Base-by-base conservation (phyloP, 2,797 vertebrate genomes). In the Enoplosus armatus region DNA sequence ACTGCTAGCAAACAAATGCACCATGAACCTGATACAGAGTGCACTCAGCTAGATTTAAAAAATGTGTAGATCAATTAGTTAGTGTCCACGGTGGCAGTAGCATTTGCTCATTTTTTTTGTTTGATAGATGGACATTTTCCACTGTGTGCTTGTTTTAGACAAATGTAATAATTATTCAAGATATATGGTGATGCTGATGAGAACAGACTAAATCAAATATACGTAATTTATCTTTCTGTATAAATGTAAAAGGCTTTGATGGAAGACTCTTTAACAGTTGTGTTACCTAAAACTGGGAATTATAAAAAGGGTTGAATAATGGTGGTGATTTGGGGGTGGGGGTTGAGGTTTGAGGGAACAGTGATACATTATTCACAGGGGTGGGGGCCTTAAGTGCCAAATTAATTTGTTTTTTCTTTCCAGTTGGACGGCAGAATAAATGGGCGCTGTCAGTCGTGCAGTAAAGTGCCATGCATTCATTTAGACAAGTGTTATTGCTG, bases 401-500 rank as follows among this genome's bases (percentile, higher is more conserved):
- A 97, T 96, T 94, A 96, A 97, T 97, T 92, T 86, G 91, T 95
- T 95, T 95, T 94, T 96, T 96, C 93, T 95, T 96, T 97, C 95
- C 95, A 96, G 96, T 96, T 97, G 97, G 95, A 94, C 85, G 90
- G 95, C 86, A 94, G 96, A 95, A 95, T 96, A 96, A 97, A 97
- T 96, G 95, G 95, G 93, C 80, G 89, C 96, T 95, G 93, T 90
- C 94, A 96, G 96, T 94, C 90, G 95, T 95, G 96, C 95, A 93
- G 95, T 96, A 97, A 97, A 97, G 95, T 94, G 94, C 92, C 84
- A 89, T 89, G 90, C 96, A 97, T 96, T 97, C 96, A 97, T 97
- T 96, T 95, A 93, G 95, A 95, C 93, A 94, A 96, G 96, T 96
- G 92, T 95, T 94, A 93, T 92, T 93, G 90, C 91, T 89, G 89